Base-by-base conservation (phyloP, 1,140 invertebrate species). In the Bombus turneri region DNA sequence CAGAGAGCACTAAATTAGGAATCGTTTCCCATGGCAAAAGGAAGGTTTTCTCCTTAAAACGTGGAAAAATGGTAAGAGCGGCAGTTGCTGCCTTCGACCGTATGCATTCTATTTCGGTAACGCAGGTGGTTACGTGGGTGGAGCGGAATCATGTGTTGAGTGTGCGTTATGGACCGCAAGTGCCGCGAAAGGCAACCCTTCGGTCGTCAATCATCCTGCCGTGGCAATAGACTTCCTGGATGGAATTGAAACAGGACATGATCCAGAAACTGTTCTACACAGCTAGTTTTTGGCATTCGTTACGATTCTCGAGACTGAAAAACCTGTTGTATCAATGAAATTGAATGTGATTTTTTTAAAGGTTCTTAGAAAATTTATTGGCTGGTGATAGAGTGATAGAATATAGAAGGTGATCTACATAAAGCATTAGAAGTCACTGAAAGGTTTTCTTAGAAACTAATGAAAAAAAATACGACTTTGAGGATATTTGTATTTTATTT, bases 181-280 rank as follows among this genome's bases (percentile, higher is more conserved):
- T 88, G 88, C 73, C 84, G 64, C 64, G 78, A 78, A 68, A 68
- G 71, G 72, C 85, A 88, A 89, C 87, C 88, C 88, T 86, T 86
- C 87, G 83, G 73, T 89, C 88, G 83, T 89, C 88, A 88, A 89
- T 89, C 88, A 89, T 87, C 39, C 84, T 39, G 37, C n/a, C 68
- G 47, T 72, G 69, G 31, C 57, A 66, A 85, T 79, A 66, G 53
- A 86, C 88, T 88, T 89, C 87, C 87, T 86, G 79, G 62, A 73
- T 39, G 57, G 41, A 72, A 83, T 83, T 75, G 83, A 62, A 73
- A 86, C 25, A 43, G 43, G 31, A 73, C 34, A 28, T 64, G 41
- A 41, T 43, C 39, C 39, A 34, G 73, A 85, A 81, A 85, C 82
- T 76, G 82, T 86, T 85, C 62, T 47, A 71, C 59, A 43, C 39